phyloP scores from a whole-genome alignment of 2,113 vertebrate species.

The Muscicapa adusta region DNA sequence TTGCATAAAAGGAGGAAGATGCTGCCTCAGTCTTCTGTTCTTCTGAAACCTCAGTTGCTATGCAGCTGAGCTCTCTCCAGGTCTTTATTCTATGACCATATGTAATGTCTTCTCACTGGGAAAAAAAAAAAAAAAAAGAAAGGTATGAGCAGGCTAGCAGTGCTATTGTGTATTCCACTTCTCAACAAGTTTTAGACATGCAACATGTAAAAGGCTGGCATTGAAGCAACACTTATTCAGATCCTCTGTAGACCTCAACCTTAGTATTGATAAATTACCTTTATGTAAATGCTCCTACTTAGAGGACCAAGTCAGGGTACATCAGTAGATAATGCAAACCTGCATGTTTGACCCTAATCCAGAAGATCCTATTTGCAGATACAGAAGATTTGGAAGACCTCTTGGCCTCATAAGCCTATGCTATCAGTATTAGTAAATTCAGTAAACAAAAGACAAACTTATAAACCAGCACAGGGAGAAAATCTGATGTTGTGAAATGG shows the following conservation, averaged over 20 bases:
- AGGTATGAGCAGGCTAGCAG: not conserved
- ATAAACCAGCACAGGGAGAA: not conserved
- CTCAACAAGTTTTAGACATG: not conserved
- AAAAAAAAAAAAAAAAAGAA: not conserved
- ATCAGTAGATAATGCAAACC: not conserved
- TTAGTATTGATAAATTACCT: not conserved
- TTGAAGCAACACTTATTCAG: not conserved
- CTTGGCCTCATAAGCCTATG: not conserved
- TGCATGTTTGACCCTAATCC: not conserved
- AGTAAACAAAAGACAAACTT: not conserved
- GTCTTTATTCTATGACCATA: not conserved
- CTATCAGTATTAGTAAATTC: not conserved
- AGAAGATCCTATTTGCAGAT: not conserved
- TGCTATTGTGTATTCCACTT: not conserved
- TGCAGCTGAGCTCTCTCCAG: not conserved
- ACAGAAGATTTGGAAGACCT: not conserved
- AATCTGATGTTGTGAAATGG: not conserved
- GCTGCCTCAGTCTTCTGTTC: conserved; percentile 6
- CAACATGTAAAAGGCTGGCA: not conserved
- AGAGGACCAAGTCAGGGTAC: not conserved
- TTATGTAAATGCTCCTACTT: not conserved
- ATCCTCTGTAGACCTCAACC: not conserved
- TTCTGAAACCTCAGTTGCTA: not conserved
- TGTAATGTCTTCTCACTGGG: not conserved
- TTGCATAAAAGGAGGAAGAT: not conserved